Base-by-base conservation (phyloP, 2,797 vertebrate species). In the Xenentodon cancila region DNA sequence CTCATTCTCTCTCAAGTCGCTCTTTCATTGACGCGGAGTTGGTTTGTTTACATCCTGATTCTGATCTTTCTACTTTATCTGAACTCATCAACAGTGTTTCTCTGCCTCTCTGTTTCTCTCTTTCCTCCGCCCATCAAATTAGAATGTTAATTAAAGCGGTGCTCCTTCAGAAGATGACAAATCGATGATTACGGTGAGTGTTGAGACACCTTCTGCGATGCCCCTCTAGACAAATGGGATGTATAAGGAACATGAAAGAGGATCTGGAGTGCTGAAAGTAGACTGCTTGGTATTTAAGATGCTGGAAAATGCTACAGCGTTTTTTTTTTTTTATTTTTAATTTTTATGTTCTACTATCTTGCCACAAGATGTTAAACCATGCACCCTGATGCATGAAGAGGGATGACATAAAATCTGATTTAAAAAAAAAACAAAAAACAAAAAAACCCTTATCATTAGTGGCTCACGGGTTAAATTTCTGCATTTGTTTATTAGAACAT, bases 121-220 rank as follows among this genome's bases (percentile, higher is more conserved):
- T 65, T 75, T 86, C 83, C 81, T 81, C 87, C 80, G 65, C 87
- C 89, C 86, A 84, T 88, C 84, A 88, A 83, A 90, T 88, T 88
- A 91, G 77, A 88, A 86, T 88, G 80, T 88, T 91, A 89, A 91
- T 91, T 91, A 90, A 89, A 88, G 88, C 53, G 72, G 25, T 81
- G 77, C 82, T 89, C 62, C 82, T 80, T 85, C 84, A 82, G 69
- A 82, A 84, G 88, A 90, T 85, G 84, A 87, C 80, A 84, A 85
- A 87, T 80, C 60, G 13, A 77, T 85, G 88, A 87, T 90, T 88
- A 83, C 56, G 27, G 44, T 58, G 74, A 88, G 81, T 73, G 68
- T 64, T 37, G 34, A 76, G 74, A 73, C 84, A 88, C 84, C 81
- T 84, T 79, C 71, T 56, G 64, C 1, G 50, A 73, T 81, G 71